Base-by-base conservation (phyloP, 1,140 invertebrate genomes). In the Choristoneura fumiferana region DNA sequence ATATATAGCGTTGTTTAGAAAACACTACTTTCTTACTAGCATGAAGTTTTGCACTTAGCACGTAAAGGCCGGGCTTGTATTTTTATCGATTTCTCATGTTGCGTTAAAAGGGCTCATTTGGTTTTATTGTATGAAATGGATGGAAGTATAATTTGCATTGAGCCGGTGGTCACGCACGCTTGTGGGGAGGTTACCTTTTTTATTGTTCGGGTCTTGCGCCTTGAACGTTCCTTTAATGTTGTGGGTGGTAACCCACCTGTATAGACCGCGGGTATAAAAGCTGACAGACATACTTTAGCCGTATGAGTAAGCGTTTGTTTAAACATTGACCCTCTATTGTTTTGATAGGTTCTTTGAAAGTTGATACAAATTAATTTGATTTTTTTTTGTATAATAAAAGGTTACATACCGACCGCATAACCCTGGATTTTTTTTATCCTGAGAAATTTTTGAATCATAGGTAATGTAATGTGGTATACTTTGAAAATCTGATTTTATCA, bases 101-200 rank as follows among this genome's bases (percentile, higher is more conserved):
- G 81, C 81, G 82, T 85, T 87, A 84, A 85, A 87, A 85, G 81
- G 81, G 70, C 82, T 83, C 82, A 87, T 87, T 85, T 87, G 79
- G 76, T 76, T 83, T 84, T 85, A 85, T 87, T 87, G 80, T 87
- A 87, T 82, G 76, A 83, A 87, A 84, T 85, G 81, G 77, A 84
- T 84, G 78, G 79, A 76, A 79, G 81, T 80, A 78, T 84, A 87
- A 87, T 87, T 87, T 87, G 84, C 84, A 87, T 87, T 80, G 78
- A 78, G 73, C 70, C 69, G 69, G 75, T 78, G 84, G 82, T 87
- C 84, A 87, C 84, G 84, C 84, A 87, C 81, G 76, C n/a, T n/a
- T n/a, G n/a, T 57, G 62, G 74, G 73, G 73, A 66, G 75, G 73
- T 81, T 71, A 73, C 77, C 76, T 81, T 74, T n/a, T 86, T 84